Evolutionary conservation across 2,888 invertebrate species (phyloP), one percentile per base, ranked within the genome.

Genomic region (Drosophila testacea): DNA sequence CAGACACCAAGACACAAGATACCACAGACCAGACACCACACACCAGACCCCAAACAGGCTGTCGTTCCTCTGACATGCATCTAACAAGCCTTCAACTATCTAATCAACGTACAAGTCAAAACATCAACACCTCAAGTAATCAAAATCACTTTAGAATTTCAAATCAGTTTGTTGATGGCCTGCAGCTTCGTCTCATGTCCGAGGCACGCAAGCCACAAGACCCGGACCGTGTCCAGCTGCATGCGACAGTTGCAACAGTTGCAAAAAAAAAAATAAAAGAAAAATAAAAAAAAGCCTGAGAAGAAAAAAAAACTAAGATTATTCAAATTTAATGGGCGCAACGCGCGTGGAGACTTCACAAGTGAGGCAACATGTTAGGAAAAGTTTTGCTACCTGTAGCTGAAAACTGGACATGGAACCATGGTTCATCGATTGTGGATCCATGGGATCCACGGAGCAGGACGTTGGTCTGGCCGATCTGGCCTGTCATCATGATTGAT

Each of bases 401-500:
- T 39, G 32, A 30, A 52, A 54, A 28, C 62, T 67, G 70, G 47
- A 56, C 30, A 42, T 60, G 55, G 41, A 41, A 6, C 48, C 27
- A 42, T 60, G 55, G 41, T 34, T 6, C 48, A 44, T 54, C 50
- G 16, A 41, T 4, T 10, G 30, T 32, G 10, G 41, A 4, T 32
- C 4, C 47, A 10, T 48, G 32, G 10, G 41, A 4, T 32, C 4
- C 47, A 10, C 32, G 32, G 32, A 32, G 48, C 48, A 50, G 50
- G 50, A 50, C 50, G 44, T n/a, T 54, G 38, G 47, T 44, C 32
- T 63, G 22, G 22, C 22, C 22, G 73, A 70, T 70, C 79, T 79
- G 41, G 77, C 79, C 80, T 90, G 91, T 90, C 90, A 90, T 87
- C 90, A 78, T 90, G 91, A 90, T 90, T 90, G 90, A 90, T 90